Percentiles rank a stretch among this genome's conserved stretches.
These are phyloP conservation scores for Tetramorium simillimum DNA, from an alignment of 1,140 invertebrate species.

Conservation along the genomic window DNA sequence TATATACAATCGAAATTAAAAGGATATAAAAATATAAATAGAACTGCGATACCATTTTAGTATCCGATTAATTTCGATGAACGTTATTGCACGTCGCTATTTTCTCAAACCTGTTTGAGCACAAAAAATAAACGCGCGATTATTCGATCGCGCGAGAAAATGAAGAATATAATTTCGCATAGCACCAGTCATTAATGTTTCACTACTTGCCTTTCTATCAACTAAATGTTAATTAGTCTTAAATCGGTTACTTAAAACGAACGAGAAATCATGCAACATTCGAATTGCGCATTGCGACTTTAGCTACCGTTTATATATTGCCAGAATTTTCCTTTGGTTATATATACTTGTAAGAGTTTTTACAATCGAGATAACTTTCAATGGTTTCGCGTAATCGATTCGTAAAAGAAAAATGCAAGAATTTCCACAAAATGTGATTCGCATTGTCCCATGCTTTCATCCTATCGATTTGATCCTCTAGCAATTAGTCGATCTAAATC, in stretches of 20 bases:
- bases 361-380: conserved; percentile 25
- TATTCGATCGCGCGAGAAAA: conserved; percentile 58
- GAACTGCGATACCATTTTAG: conserved; percentile 17
- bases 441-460: not conserved
- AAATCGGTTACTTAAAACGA: conserved; percentile 56
- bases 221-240: conserved; percentile 49
- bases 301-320: conserved; percentile 48
- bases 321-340: conserved; percentile 34
- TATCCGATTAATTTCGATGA: conserved; percentile 39
- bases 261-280: conserved; percentile 19
- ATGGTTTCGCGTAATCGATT: conserved; percentile 31
- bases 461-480: conserved; percentile 2
- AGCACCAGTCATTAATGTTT: conserved; percentile 64
- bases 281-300: conserved; percentile 45
- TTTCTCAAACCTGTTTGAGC: conserved; percentile 48
- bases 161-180: conserved; percentile 64
- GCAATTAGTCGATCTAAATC: not conserved
- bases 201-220: not conserved
- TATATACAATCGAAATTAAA: conserved; percentile 1
- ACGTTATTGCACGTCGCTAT: conserved; percentile 56
- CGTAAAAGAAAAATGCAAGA: conserved; percentile 27
- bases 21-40: conserved; percentile 27
- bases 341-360: conserved; percentile 19
- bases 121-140: conserved; percentile 62
- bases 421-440: not conserved